phyloP scores from a whole-genome alignment of 2,113 vertebrate genomes.

The Columbina picui region DNA sequence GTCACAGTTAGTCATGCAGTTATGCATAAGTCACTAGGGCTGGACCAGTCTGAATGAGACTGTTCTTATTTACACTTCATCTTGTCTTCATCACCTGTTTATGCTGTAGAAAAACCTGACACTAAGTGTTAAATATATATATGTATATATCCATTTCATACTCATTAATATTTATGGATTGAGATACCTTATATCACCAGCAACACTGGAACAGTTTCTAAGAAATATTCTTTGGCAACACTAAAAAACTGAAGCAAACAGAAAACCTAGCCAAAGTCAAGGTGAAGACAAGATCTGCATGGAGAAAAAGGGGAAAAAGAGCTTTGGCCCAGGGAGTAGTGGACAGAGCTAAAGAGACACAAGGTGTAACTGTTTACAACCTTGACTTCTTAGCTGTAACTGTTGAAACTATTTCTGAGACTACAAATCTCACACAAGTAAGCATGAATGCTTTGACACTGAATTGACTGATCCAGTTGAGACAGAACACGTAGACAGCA shows the following conservation, averaged over 20 bases:
- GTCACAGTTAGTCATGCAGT: not conserved
- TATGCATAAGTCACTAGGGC: not conserved
- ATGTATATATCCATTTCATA: not conserved
- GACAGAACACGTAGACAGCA: not conserved
- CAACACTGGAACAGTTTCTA: not conserved
- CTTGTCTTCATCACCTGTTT: not conserved
- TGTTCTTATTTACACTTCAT: not conserved
- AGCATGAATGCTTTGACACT: not conserved
- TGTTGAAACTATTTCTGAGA: not conserved
- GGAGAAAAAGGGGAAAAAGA: too few relatives aligned
- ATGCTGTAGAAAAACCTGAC: not conserved
- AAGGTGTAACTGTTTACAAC: not conserved
- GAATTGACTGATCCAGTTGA: not conserved
- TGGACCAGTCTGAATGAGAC: not conserved
- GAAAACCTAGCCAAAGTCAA: not conserved
- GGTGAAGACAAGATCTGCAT: not conserved
- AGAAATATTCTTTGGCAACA: not conserved
- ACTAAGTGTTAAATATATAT: not conserved
- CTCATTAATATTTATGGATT: not conserved
- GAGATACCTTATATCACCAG: not conserved
- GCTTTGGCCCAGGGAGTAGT: not conserved
- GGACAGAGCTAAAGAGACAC: not conserved
- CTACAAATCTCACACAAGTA: not conserved
- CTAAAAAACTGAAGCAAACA: not conserved
- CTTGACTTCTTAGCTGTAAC: not conserved